Percentiles rank a stretch among this genome's conserved stretches.
These are phyloP conservation scores for Megaustenia siamemsis DNA, from an alignment of 2,888 invertebrate genomes.

Conservation along the genomic window DNA sequence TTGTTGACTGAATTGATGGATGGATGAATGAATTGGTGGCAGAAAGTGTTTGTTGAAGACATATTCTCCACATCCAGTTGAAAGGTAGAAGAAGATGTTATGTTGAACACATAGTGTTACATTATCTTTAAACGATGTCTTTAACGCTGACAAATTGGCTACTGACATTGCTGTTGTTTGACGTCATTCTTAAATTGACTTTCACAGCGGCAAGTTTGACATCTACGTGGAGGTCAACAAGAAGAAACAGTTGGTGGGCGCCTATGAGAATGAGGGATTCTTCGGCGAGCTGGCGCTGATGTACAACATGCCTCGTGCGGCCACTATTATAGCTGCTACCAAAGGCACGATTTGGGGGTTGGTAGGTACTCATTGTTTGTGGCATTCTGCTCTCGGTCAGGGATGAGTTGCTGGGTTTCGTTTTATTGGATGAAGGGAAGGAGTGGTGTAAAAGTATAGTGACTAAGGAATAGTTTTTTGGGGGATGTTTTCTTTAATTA, in stretches of 20 bases:
- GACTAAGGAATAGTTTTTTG: no score
- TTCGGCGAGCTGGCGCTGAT: slow-evolving; percentile 98
- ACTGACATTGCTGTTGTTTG: no score
- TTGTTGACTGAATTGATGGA: not conserved
- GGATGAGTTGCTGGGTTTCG: not conserved
- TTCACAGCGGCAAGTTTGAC: slow-evolving; percentile 88
- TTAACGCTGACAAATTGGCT: no score
- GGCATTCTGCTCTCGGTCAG: not conserved
- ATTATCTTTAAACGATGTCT: no score
- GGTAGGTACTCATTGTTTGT: slow-evolving; percentile 80
- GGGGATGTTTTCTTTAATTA: no score
- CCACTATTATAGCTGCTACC: slow-evolving; percentile 88
- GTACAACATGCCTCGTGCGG: slow-evolving; percentile 99
- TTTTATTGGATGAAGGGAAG: not conserved
- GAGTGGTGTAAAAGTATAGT: no score
- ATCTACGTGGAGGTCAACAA: slow-evolving; percentile 85
- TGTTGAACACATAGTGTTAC: no score
- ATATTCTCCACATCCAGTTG: no score
- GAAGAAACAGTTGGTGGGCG: slow-evolving; percentile 84
- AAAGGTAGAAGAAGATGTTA: no score
- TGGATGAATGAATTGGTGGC: no score
- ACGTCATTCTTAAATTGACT: not conserved
- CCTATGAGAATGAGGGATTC: slow-evolving; percentile 93
- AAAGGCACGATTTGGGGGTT: slow-evolving; percentile 97
- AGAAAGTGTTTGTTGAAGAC: no score